These are phyloP conservation scores for Hydropsyche betteni DNA, from an alignment of 2,888 invertebrate genomes.

Conservation along the genomic window DNA sequence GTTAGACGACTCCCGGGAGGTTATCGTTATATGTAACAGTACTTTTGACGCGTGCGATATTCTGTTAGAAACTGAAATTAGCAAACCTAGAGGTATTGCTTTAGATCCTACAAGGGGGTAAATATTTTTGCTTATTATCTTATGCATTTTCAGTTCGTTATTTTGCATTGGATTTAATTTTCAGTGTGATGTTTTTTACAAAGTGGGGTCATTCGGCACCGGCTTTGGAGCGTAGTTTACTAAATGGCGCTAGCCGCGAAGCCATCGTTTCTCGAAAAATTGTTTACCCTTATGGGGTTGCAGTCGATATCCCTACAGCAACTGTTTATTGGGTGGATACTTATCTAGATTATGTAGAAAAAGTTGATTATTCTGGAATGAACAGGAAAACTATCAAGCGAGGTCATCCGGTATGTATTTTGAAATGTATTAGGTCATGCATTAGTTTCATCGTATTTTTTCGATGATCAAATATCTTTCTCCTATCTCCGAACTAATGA, in stretches of 20 bases:
- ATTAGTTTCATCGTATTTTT: too few relatives aligned
- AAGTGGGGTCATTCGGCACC: slow-evolving; percentile 75
- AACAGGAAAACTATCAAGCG: slow-evolving; percentile 70
- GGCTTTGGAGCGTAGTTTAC: slow-evolving; percentile 70
- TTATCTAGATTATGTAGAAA: slow-evolving; percentile 81
- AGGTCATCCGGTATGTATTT: slow-evolving; percentile 61
- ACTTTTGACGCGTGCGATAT: slow-evolving; percentile 73
- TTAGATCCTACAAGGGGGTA: slow-evolving; percentile 80
- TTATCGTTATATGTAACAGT: slow-evolving; percentile 76
- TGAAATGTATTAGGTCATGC: neutral
- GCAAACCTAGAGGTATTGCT: slow-evolving; percentile 77
- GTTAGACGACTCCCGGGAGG: slow-evolving; percentile 73
- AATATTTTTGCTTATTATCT: slow-evolving; percentile 34
- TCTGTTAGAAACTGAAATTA: slow-evolving; percentile 72
- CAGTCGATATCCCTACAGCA: slow-evolving; percentile 75
- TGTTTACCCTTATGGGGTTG: slow-evolving; percentile 79
- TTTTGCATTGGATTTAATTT: slow-evolving; percentile 35
- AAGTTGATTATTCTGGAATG: slow-evolving; percentile 79
- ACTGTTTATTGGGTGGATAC: slow-evolving; percentile 84
- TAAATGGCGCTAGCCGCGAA: slow-evolving; percentile 72
- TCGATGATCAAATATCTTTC: too few relatives aligned
- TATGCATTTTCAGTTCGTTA: neutral
- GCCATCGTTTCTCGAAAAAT: slow-evolving; percentile 74
- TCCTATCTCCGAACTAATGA: too few relatives aligned
- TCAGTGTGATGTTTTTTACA: slow-evolving; percentile 73